Percentiles rank a stretch among this genome's conserved stretches.
These are phyloP conservation scores for Poecilia wingei DNA, from an alignment of 2,797 vertebrate species.

Conservation along the genomic window DNA sequence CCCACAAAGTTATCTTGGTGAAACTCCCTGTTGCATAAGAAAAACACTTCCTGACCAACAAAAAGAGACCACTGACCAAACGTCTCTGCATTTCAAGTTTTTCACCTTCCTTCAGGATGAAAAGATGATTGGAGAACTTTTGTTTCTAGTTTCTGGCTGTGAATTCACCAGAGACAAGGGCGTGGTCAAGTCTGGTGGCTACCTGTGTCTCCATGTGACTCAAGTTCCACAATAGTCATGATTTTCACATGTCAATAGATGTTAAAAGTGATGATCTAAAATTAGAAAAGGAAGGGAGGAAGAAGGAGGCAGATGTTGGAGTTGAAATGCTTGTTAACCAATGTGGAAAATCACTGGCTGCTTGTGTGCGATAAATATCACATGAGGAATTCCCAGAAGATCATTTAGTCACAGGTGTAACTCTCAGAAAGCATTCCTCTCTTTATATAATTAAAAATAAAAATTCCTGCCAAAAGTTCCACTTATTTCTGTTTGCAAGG, in stretches of 20 bases:
- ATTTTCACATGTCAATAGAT: not conserved
- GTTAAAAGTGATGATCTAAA: not conserved
- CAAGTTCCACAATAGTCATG: conserved; percentile 35
- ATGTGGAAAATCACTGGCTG: conserved; percentile 8
- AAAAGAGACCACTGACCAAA: not conserved
- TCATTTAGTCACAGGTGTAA: not conserved
- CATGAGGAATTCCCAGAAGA: not conserved
- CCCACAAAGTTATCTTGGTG: not conserved
- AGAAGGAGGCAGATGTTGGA: not conserved
- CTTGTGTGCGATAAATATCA: not conserved
- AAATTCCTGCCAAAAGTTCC: not conserved
- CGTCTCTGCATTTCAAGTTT: not conserved
- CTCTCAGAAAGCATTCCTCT: not conserved
- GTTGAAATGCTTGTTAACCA: not conserved
- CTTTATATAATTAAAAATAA: not conserved
- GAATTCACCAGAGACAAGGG: conserved; percentile 49
- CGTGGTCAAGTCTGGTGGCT: conserved; percentile 8
- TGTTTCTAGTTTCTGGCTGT: conserved; percentile 12
- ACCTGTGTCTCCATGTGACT: conserved; percentile 42
- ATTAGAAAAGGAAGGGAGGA: conserved; percentile 2
- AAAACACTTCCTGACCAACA: not conserved
- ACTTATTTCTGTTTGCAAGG: not conserved
- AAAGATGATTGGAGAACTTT: conserved; percentile 3
- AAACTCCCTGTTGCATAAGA: not conserved
- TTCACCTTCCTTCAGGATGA: conserved; percentile 21